Evolutionary conservation across 2,888 invertebrate species (phyloP), one percentile per base, ranked within the genome.

Genomic region (Himalopsyche japonica): DNA sequence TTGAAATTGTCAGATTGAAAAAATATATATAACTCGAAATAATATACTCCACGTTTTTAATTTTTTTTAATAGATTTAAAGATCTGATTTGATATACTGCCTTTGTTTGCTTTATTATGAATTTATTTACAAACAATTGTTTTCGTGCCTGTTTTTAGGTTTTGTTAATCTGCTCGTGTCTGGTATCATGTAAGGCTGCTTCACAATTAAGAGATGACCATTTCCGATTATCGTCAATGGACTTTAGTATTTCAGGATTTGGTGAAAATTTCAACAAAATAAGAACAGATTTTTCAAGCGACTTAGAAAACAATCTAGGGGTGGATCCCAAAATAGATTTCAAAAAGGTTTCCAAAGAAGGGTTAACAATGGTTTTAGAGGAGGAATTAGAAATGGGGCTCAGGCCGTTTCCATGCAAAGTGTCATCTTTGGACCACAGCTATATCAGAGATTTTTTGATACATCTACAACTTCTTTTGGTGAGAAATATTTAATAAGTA

Each of bases 341-440:
- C 76, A 48, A 15, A 48, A 64, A 8, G 85, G 85, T 10, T 24
- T 80, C 15, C 83, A 83, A 8, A 37, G 49, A 12, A 81, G 81
- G 8, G 12, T 70, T 0, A 70, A 81, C 12, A 34, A 64, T 7
- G 47, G 79, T 15, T 57, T 84, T 24, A 78, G 43, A 0, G 80
- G 79, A 57, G 80, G 82, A 76, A 78, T 79, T 3, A 30, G 27
- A 76, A 32, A 1, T 15, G 37, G 70, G n/a, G 82, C 48, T 77
- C 10, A 37, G 8, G 76, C 82, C 7, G 82, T 84, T 43, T 84
- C 86, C 27, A 80, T 84, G 37, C 86, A 86, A 37, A 86, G 84
- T 15, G 32, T 86, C 32, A 49, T 64, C n/a, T 78, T 86, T 43
- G 82, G 82, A 18, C 27, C 37, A 15, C 30, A 8, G 64, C 15